Conservation (phyloP, 2,113 vertebrate genomes). For the Athene noctua region DNA sequence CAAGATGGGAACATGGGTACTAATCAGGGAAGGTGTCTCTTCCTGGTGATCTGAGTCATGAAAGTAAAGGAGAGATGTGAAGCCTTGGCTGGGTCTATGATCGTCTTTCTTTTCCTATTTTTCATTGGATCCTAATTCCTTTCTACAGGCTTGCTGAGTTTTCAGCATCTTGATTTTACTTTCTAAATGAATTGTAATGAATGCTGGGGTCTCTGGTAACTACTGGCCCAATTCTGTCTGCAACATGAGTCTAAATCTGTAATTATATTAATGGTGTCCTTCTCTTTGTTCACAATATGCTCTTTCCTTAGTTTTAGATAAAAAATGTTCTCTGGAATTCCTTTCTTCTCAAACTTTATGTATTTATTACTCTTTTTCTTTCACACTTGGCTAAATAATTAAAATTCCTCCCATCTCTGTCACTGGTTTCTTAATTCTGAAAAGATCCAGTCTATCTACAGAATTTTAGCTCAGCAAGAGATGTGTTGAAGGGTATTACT, state of each 20-base stretch:
- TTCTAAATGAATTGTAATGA: constrained; percentile 27
- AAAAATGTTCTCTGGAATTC: neutral
- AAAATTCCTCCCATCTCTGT: neutral
- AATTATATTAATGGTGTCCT: constrained; percentile 46
- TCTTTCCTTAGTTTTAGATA: neutral
- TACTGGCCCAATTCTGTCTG: constrained; percentile 41
- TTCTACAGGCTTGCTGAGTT: neutral
- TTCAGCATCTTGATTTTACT: neutral
- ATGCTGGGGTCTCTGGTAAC: neutral
- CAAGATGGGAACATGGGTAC: neutral
- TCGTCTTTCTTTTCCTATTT: neutral
- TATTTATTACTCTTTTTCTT: neutral
- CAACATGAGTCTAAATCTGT: neutral
- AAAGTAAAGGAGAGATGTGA: neutral
- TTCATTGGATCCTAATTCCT: neutral
- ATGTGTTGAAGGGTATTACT: neutral
- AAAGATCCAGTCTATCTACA: neutral
- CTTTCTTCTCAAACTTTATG: neutral
- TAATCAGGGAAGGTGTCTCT: neutral
- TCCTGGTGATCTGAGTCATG: neutral
- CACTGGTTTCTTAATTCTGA: neutral
- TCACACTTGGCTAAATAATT: neutral
- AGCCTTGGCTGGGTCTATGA: neutral
- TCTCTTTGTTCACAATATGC: neutral
- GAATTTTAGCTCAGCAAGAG: neutral